Base-by-base conservation (phyloP, 2,888 invertebrate genomes). In the Deroplatys truncata region DNA sequence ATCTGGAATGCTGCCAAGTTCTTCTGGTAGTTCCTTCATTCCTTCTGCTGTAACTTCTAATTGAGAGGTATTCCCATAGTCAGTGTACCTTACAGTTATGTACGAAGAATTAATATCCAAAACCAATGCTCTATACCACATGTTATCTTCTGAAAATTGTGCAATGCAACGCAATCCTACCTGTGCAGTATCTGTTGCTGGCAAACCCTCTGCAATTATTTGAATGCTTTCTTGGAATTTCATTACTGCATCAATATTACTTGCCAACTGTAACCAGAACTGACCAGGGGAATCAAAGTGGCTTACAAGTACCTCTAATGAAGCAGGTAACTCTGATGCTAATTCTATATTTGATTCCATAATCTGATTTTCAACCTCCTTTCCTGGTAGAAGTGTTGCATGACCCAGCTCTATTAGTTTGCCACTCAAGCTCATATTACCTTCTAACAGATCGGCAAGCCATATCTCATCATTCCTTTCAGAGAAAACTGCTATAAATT, bases 51-150 rank as follows among this genome's bases (percentile, higher is more conserved):
- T 94, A 91, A 96, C 96, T 85, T 96, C 95, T 0, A 97, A 94
- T 0, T 96, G 96, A 91, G 97, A 97, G 0, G 97, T 97, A 92
- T 97, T 97, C 16, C 97, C 97, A 92, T 95, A 97, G 92, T 97
- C 97, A 25, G 97, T 95, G 92, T 97, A 97, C 72, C 97, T 95
- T 1, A 97, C 95, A 0, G 97, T 97, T 16, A 96, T 35, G 29
- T 84, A 82, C 25, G 85, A 31, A 28, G 35, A 94, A 91, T 96
- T 96, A 0, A 96, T 95, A 92, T 98, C 98, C 84, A 98, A 95
- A 15, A 99, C 96, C 92, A 96, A 96, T 0, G 98, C 99, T 90
- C 99, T 95, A 93, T 99, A 99, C 99, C 99, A 99, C 91, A 95
- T 95, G 84, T 97, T 96, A 92, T 99, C 98, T 2, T 96, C 96